phyloP scores from a whole-genome alignment of 1,140 invertebrate genomes.

The Magallana angulata region DNA sequence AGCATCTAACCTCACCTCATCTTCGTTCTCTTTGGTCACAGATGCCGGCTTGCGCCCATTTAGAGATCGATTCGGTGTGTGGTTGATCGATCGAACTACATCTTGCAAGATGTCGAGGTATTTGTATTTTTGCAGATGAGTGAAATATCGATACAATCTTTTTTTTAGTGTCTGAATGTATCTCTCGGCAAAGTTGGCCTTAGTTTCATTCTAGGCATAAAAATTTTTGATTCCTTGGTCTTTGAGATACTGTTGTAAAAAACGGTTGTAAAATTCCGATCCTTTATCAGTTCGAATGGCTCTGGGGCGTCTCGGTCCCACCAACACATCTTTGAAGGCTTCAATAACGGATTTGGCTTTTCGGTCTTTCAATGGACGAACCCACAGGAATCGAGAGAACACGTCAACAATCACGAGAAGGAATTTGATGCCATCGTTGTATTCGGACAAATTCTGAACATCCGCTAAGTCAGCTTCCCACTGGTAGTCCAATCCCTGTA shows the following conservation, averaged over 20 bases:
- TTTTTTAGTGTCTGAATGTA: conserved; percentile 50
- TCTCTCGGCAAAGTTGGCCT: conserved; percentile 55
- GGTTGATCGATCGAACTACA: conserved; percentile 44
- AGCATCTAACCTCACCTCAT: conserved; percentile 49
- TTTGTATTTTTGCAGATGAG: conserved; percentile 13
- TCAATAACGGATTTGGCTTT: too few relatives aligned
- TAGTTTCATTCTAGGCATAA: conserved; percentile 50
- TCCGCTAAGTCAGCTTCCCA: neutral
- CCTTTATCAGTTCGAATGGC: conserved; percentile 48
- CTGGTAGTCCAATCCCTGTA: conserved; percentile 48
- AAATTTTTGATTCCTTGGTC: conserved; percentile 43
- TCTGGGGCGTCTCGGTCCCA: neutral
- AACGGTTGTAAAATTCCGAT: conserved; percentile 21
- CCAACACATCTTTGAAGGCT: too few relatives aligned
- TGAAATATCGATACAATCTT: conserved; percentile 49
- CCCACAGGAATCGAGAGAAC: too few relatives aligned
- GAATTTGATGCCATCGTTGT: too few relatives aligned
- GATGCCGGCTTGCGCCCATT: conserved; percentile 44
- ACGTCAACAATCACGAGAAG: too few relatives aligned
- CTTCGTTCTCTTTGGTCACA: conserved; percentile 57
- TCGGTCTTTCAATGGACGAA: too few relatives aligned
- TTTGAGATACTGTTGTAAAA: conserved; percentile 18
- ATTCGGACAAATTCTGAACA: too few relatives aligned
- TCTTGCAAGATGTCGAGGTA: conserved; percentile 42
- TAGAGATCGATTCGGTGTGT: conserved; percentile 50